A percentile compares a stretch with the other conserved stretches of the same genome.
phyloP scores from a whole-genome alignment of 2,888 invertebrate genomes.

The Tolmerus cingulatus region DNA sequence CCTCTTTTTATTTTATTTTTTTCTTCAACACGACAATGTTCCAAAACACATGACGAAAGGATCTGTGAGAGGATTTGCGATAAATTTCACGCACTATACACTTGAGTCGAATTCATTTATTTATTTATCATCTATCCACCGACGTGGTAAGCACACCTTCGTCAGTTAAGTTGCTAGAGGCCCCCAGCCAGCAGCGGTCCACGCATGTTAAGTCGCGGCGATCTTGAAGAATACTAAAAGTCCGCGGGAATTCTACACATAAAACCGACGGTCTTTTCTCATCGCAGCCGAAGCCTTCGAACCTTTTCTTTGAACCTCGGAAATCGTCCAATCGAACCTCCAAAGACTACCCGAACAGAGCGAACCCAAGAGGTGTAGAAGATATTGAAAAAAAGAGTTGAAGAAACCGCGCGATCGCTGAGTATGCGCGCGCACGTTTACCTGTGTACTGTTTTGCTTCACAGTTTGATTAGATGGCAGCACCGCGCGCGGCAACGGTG shows the following conservation, averaged over 20 bases:
- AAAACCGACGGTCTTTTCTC: conserved; percentile 36
- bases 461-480: conserved; percentile 9
- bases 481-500: background rate
- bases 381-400: background rate
- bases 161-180: background rate
- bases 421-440: conserved; percentile 40
- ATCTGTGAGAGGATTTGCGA: background rate
- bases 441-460: conserved; percentile 34
- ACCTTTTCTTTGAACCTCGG: conserved; percentile 21
- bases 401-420: conserved; percentile 14
- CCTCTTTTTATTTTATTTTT: background rate
- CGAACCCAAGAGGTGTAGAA: background rate
- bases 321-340: conserved; percentile 43
- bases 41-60: background rate
- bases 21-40: background rate
- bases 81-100: background rate
- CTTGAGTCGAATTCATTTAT: background rate
- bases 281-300: conserved; percentile 5
- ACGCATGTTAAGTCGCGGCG: conserved; percentile 47
- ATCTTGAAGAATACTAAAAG: conserved; percentile 48
- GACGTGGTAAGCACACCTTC: background rate
- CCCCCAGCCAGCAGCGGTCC: background rate
- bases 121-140: background rate
- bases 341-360: background rate
- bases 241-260: background rate